Conservation (phyloP, 92 coral and sea anemone species). For the Nematostella vectensis region DNA sequence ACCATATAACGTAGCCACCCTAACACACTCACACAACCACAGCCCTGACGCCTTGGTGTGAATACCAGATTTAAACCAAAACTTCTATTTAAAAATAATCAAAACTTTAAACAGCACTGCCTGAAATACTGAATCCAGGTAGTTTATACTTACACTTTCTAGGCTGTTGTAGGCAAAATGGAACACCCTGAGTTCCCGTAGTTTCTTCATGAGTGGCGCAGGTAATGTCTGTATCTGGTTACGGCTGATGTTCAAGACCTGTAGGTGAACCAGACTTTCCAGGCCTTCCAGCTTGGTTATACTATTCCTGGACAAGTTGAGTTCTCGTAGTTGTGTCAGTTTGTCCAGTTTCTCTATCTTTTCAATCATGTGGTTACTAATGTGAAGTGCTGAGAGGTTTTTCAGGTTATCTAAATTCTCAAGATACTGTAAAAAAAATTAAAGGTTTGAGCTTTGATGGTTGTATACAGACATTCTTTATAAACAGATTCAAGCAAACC, state of each 20-base stretch:
- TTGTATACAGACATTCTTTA: too few relatives aligned
- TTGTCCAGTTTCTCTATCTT: conserved; percentile 87
- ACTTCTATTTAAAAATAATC: too few relatives aligned
- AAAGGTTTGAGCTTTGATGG: not conserved
- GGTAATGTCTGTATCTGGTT: conserved; percentile 70
- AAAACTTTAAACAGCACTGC: too few relatives aligned
- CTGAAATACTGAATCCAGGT: too few relatives aligned
- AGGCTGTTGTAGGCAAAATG: conserved; percentile 71
- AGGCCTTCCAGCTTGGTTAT: conserved; percentile 77
- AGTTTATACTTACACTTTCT: conserved; percentile 73
- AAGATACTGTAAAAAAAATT: conserved; percentile 47
- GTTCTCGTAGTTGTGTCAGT: conserved; percentile 71
- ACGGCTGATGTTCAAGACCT: conserved; percentile 77
- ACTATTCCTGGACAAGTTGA: conserved; percentile 75
- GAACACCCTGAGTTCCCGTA: conserved; percentile 60
- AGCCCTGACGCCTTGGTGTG: too few relatives aligned
- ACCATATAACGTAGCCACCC: too few relatives aligned
- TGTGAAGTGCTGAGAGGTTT: conserved; percentile 53
- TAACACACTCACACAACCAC: too few relatives aligned
- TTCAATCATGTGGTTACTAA: conserved; percentile 83
- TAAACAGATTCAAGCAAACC: too few relatives aligned
- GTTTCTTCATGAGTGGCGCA: conserved; percentile 60
- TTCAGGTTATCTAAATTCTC: conserved; percentile 82
- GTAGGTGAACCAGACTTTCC: conserved; percentile 55
- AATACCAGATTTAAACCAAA: too few relatives aligned